Base-by-base conservation (phyloP, 2,113 vertebrate genomes). In the Parus major region DNA sequence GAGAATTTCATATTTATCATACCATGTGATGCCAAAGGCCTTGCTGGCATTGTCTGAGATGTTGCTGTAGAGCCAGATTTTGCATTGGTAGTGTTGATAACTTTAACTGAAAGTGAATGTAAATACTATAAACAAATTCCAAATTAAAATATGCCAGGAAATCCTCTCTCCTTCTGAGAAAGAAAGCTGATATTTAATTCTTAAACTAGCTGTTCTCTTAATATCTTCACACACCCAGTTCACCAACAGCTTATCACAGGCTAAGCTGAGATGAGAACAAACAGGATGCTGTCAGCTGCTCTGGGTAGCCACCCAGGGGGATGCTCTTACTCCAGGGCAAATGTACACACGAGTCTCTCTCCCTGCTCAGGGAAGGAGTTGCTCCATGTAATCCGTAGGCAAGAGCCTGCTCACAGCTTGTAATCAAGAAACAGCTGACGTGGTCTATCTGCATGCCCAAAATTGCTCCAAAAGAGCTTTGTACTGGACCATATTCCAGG, bases 1-100 rank as follows among this genome's bases (percentile, higher is more conserved):
- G 72, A 94, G 39, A 82, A 86, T 90, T 96, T 94, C 57, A 33
- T 92, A 87, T 91, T 84, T 90, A 84, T 39, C 5, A 14, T 71
- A 93, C 39, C 44, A 91, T 25, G 18, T 79, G 35, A 68, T 41
- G 35, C 53, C 15, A 87, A 42, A 81, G 59, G 41, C 56, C 83
- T 78, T 56, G 19, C 46, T 65, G 20, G 69, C 50, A 52, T 56
- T 50, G 4, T 82, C 60, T 86, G 65, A 94, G 79, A 83, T 56
- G 61, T 78, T 83, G 79, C 64, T 92, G 72, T 87, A 80, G 82
- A 90, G 72, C 35, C 94, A 78, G 60, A 92, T 82, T 15, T 92
- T 65, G 64, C 78, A 41, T 35, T 86, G 57, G 71, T 85, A 65
- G 4, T 36, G 10, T 47, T 39, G 25, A 22, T 36, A 82, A 53